These are phyloP conservation scores for Chlamydotis undulata DNA, from an alignment of 2,113 vertebrate genomes.

Conservation along the genomic window DNA sequence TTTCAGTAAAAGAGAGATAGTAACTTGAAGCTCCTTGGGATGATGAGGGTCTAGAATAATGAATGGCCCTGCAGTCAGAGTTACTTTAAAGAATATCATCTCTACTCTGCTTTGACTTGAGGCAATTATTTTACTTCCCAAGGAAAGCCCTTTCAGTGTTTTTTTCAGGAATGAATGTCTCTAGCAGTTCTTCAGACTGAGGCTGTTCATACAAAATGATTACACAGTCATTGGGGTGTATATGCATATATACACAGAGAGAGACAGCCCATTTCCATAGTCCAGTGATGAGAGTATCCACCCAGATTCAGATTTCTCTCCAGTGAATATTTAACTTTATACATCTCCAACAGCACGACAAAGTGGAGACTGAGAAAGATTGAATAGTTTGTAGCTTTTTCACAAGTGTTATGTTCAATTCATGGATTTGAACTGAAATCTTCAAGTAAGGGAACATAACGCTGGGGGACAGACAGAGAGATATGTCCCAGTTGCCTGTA, in stretches of 20 bases:
- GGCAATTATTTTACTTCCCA: not conserved
- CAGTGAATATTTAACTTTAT: not conserved
- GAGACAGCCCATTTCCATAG: not conserved
- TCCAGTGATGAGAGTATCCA: not conserved
- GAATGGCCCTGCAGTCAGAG: not conserved
- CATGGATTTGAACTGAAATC: not conserved
- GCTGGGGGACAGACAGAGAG: not conserved
- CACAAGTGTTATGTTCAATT: not conserved
- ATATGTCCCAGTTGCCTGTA: not conserved
- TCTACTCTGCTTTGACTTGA: not conserved
- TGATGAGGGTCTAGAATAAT: not conserved
- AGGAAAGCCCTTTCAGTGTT: not conserved
- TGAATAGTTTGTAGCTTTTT: not conserved
- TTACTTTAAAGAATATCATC: not conserved
- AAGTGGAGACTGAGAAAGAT: not conserved
- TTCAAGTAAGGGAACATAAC: not conserved
- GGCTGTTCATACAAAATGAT: not conserved
- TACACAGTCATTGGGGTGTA: not conserved
- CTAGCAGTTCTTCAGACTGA: not conserved
- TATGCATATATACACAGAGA: fast-evolving
- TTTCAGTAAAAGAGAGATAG: not conserved
- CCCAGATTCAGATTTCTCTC: not conserved
- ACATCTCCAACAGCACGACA: not conserved
- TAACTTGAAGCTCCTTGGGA: not conserved
- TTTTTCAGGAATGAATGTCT: not conserved